Percentiles rank a stretch among this genome's conserved stretches.
Evolutionary conservation across 2,113 vertebrate species (phyloP).

Genomic region (Clupea harengus): DNA sequence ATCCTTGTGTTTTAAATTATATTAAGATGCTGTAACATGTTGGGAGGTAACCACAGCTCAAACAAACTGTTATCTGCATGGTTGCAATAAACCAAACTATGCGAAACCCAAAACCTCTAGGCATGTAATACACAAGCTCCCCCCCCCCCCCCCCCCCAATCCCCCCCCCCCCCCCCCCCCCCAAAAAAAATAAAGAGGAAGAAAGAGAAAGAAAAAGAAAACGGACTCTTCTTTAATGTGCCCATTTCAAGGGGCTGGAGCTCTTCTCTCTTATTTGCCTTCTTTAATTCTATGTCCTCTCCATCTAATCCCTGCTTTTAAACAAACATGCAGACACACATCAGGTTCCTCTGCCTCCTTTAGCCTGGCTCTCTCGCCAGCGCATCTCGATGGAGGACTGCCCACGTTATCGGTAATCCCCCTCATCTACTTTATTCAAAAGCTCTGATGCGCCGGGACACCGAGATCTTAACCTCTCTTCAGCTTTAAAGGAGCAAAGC

Average conservation of each 20-base stretch:
- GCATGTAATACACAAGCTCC: conserved; percentile 8
- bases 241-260: conserved; percentile 40
- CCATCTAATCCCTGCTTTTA: conserved; percentile 87
- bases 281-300: conserved; percentile 80
- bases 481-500: conserved; percentile 68
- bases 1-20: conserved; percentile 15
- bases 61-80: conserved; percentile 41
- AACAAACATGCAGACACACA: conserved; percentile 92
- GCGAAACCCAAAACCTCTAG: conserved; percentile 35
- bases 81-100: conserved; percentile 41
- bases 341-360: conserved; percentile 77
- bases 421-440: conserved; percentile 84
- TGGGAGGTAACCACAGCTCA: conserved; percentile 24
- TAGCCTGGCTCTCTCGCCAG: conserved; percentile 71
- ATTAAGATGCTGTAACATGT: conserved; percentile 20
- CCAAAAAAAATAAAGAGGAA: neutral
- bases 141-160: neutral
- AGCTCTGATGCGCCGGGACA: conserved; percentile 83
- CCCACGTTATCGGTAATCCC: conserved; percentile 86
- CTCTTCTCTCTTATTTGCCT: conserved; percentile 72
- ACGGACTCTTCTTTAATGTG: conserved; percentile 29
- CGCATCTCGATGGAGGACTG: conserved; percentile 83
- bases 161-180: neutral
- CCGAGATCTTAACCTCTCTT: conserved; percentile 89
- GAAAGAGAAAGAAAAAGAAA: neutral